Evolutionary conservation across 2,888 invertebrate species (phyloP).

Genomic region (Plebejus anna): DNA sequence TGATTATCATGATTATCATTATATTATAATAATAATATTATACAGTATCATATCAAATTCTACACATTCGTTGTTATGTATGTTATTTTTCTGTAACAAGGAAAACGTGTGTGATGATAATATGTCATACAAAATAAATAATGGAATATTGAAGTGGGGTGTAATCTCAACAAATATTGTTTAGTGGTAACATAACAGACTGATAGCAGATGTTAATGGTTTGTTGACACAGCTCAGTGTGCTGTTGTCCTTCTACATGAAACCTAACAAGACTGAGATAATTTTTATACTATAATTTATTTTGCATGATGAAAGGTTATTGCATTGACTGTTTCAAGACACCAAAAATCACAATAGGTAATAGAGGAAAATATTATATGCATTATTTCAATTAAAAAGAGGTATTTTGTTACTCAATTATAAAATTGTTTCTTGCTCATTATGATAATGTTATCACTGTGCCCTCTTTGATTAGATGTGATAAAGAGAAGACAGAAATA

Average conservation of each 20-base stretch:
- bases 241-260: not conserved
- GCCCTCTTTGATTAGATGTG: not conserved
- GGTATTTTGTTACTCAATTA: not conserved
- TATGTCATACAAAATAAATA: not conserved
- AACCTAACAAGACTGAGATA: not conserved
- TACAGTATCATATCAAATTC: not conserved
- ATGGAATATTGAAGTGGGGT: not conserved
- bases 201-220: not conserved
- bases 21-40: not conserved
- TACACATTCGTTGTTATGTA: not conserved
- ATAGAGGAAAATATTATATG: not conserved
- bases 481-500: not conserved
- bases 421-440: not conserved
- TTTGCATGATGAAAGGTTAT: not conserved
- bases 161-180: conserved; percentile 3
- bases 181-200: not conserved
- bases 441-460: not conserved
- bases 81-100: not conserved
- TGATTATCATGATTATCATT: not conserved
- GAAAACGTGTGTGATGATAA: not conserved
- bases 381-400: not conserved
- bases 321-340: not conserved
- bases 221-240: not conserved
- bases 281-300: not conserved
- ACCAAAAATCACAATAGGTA: not conserved